Base-by-base conservation (phyloP, 1,140 invertebrate species). In the Drosophila repletoides region DNA sequence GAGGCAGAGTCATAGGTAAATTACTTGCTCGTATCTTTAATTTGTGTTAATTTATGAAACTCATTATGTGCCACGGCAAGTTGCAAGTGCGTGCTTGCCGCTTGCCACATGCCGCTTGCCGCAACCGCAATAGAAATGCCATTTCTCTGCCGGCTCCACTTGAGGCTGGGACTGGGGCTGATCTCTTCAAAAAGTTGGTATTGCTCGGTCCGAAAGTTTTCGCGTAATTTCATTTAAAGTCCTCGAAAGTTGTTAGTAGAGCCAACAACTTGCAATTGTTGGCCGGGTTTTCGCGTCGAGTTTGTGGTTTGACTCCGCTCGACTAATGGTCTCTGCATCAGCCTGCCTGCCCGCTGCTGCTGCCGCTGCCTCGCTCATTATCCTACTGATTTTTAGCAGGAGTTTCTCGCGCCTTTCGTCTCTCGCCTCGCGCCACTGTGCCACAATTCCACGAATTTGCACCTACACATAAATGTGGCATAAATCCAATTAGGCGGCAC, bases 211-310 rank as follows among this genome's bases (percentile, higher is more conserved):
- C 67, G 45, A 80, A 84, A 84, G 45, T 84, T 84, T 84, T 72
- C 80, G 80, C 80, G 75, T 84, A 86, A 84, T 84, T 84, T 84
- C 80, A 84, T 84, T 84, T 84, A 80, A 86, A 84, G 80, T 84
- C 80, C 80, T 84, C 63, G 75, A 84, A 84, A 84, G 72, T 84
- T 84, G 72, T 65, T 72, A 45, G 65, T 48, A 21, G 34, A 60
- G 14, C n/a, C 58, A 56, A 41, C 60, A 80, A 80, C 55, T 75
- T 75, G 66, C 79, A 84, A 84, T 84, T 84, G 80, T 86, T 84
- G 56, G 19, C 17, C 33, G n/a, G n/a, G n/a, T n/a, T n/a, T n/a
- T 31, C 10, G 49, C 12, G 17, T 17, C 15, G 5, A 17, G 28
- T 61, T 81, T 83, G 72, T 61, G 79, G 70, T 28, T 51, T n/a